Evolutionary conservation across 2,888 invertebrate genomes (phyloP), one percentile per base, ranked within the genome.

Genomic region (Strigamia crassipes): DNA sequence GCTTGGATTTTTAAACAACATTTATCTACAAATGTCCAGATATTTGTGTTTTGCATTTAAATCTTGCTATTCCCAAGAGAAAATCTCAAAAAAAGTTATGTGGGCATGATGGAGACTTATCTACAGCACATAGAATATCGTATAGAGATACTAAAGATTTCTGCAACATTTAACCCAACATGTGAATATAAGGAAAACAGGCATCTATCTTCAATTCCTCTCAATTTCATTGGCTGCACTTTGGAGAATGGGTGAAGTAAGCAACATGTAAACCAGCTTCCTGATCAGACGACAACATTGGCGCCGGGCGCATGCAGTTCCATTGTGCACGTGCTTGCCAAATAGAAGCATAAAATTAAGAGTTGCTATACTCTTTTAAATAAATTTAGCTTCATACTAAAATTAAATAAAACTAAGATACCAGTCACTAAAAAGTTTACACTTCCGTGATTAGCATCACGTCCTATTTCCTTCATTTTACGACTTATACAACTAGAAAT

Each of bases 261-360:
- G 61, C 61, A 61, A 18, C 61, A 61, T 61, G 61, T 61, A 61
- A 61, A 61, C 61, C 61, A 61, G 61, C 18, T 61, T 61, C 61
- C 61, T 61, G 61, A 61, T 18, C 61, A 61, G 61, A 61, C 61
- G 23, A 61, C 61, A 61, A 23, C 61, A 61, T 61, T 18, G 61
- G 61, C 61, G 61, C 61, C 61, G 21, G 21, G 61, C 61, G 12
- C 61, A 23, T 61, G 61, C 61, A 61, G 61, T 61, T 61, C 61
- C 12, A 61, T 61, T 61, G 61, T 61, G 61, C 21, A 61, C 61
- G 61, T 61, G 61, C 18, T 23, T 18, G 61, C 23, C 18, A 61
- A 61, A 61, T 61, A 61, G 61, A 61, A 61, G 61, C 61, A 61
- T 61, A 61, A 61, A 61, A 61, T 61, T 61, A 61, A 61, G 18